Percentiles rank a stretch among this genome's conserved stretches.
These are phyloP conservation scores for Theodoxus fluviatilis DNA, from an alignment of 2,888 invertebrate species.

Conservation along the genomic window DNA sequence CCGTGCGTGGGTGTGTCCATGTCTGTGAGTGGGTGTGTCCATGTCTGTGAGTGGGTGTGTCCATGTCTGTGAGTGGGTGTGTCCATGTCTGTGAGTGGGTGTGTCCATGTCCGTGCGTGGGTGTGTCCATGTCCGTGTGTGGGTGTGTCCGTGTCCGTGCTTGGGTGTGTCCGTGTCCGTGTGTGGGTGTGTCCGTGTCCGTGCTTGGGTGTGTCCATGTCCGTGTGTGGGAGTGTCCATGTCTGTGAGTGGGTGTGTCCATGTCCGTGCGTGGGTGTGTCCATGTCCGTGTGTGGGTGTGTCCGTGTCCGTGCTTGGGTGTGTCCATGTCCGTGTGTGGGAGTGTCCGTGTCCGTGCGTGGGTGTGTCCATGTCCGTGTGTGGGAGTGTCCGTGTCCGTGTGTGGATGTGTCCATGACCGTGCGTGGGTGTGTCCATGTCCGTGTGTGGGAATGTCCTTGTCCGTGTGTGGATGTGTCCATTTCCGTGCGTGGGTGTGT, in stretches of 20 bases:
- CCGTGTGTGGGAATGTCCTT: neutral
- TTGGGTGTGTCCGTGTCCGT: neutral
- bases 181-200: slow-evolving; percentile 7
- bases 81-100: neutral
- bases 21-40: neutral
- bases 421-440: slow-evolving; percentile 9
- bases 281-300: slow-evolving; percentile 14
- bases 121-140: slow-evolving; percentile 11
- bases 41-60: neutral
- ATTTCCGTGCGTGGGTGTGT: slow-evolving; percentile 4
- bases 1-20: neutral
- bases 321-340: neutral
- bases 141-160: slow-evolving; percentile 2
- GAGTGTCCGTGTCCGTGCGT: slow-evolving; percentile 9
- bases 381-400: slow-evolving; percentile 5
- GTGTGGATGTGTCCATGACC: neutral
- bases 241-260: slow-evolving; percentile 7
- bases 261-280: slow-evolving; percentile 5
- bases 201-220: too few species aligned
- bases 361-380: slow-evolving; percentile 6
- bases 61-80: neutral
- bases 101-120: slow-evolving; percentile 9
- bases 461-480: slow-evolving; percentile 8
- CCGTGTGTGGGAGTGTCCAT: neutral
- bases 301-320: neutral